phyloP scores from a whole-genome alignment of 2,113 vertebrate species.

The Pomatostomus ruficeps region DNA sequence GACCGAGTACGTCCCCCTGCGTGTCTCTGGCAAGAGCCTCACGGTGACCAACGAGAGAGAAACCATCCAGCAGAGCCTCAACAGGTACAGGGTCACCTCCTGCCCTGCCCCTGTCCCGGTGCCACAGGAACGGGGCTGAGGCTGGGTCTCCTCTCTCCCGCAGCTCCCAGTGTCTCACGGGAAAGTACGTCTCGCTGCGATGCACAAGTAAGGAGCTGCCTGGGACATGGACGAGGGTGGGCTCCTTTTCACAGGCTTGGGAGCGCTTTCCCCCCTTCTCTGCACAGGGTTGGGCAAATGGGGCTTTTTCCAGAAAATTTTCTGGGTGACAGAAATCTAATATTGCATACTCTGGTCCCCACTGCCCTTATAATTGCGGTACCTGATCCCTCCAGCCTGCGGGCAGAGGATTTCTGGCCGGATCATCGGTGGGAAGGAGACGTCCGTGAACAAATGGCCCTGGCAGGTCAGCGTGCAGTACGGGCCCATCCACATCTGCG shows the following conservation, averaged over 20 bases:
- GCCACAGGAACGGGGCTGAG: neutral
- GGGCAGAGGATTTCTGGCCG: slow-evolving; percentile 75
- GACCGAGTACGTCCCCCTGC: slow-evolving; percentile 34
- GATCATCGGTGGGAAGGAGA: slow-evolving; percentile 82
- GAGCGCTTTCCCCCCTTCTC: neutral
- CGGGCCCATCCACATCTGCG: slow-evolving; percentile 77
- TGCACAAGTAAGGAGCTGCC: slow-evolving; percentile 74
- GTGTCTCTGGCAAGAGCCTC: slow-evolving; percentile 42
- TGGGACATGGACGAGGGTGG: accelerated
- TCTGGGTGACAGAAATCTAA: neutral
- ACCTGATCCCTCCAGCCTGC: slow-evolving; percentile 84
- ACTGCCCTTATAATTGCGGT: too few species aligned
- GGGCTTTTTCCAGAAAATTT: accelerated
- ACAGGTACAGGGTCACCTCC: slow-evolving; percentile 21
- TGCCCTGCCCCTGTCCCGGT: neutral
- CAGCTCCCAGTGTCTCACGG: slow-evolving; percentile 68
- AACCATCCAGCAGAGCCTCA: slow-evolving; percentile 73
- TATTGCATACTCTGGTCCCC: too few species aligned
- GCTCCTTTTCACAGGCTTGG: neutral
- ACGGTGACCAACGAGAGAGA: neutral
- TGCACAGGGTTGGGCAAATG: neutral
- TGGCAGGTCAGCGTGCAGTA: slow-evolving; percentile 90
- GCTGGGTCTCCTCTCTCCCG: neutral
- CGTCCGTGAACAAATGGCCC: slow-evolving; percentile 80
- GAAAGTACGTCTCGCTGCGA: slow-evolving; percentile 66